A percentile compares a stretch with the other conserved stretches of the same genome.
Conservation (phyloP, 2,797 vertebrate genomes). For the Chaunax sp. region DNA sequence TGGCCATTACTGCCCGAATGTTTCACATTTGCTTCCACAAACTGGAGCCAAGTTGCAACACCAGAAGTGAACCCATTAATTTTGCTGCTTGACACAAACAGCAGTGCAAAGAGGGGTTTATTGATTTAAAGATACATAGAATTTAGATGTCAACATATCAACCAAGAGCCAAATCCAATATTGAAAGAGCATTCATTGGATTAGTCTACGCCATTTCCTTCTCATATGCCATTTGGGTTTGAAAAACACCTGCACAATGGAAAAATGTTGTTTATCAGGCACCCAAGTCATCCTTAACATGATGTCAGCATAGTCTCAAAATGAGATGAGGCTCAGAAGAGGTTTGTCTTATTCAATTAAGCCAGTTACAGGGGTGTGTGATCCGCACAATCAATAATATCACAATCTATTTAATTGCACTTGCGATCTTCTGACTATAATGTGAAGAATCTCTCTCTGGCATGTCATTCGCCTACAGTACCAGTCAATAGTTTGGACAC, state of each 20-base stretch:
- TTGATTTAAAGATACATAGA: conserved; percentile 59
- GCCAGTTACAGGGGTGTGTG: background rate
- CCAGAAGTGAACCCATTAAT: conserved; percentile 50
- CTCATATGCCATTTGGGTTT: conserved; percentile 48
- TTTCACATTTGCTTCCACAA: conserved; percentile 63
- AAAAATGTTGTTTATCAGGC: conserved; percentile 15
- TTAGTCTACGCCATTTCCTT: conserved; percentile 63
- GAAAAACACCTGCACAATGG: conserved; percentile 48
- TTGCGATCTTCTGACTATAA: too few relatives aligned
- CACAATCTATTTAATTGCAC: too few relatives aligned
- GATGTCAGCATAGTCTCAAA: background rate
- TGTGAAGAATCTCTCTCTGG: too few relatives aligned
- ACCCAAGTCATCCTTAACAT: background rate
- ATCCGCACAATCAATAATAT: too few relatives aligned
- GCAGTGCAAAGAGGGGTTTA: conserved; percentile 40
- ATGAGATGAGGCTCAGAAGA: background rate
- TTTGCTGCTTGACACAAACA: conserved; percentile 40
- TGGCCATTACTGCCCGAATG: conserved; percentile 40
- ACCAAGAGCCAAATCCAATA: conserved; percentile 57
- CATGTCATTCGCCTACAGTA: too few relatives aligned
- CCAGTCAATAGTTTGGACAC: too few relatives aligned
- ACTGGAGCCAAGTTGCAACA: conserved; percentile 18
- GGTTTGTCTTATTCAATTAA: background rate
- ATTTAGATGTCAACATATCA: conserved; percentile 60
- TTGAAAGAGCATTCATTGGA: conserved; percentile 47